A percentile compares a stretch with the other conserved stretches of the same genome.
phyloP scores from a whole-genome alignment of 1,140 invertebrate species.

The Lepidurus arcticus region DNA sequence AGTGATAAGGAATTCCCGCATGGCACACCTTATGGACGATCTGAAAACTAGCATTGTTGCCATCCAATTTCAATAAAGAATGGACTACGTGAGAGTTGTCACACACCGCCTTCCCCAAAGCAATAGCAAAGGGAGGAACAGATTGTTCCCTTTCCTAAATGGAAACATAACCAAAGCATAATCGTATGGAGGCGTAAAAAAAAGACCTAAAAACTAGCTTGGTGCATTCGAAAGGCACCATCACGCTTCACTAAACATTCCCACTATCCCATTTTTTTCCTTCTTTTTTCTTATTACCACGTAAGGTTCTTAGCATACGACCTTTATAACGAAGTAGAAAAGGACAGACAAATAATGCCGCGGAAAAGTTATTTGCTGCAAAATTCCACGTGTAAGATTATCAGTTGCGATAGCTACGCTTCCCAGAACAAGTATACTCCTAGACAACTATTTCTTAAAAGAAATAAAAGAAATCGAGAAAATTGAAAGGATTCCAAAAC shows the following conservation, averaged over 20 bases:
- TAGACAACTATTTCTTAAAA: neutral
- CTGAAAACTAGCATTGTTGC: neutral
- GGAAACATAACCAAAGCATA: neutral
- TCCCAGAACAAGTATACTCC: no score
- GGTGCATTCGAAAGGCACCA: neutral
- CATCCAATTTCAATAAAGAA: neutral
- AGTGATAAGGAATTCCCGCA: neutral
- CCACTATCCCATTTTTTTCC: neutral
- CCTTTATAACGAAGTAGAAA: no score
- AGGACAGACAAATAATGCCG: no score
- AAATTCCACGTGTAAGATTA: no score
- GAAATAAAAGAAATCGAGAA: neutral
- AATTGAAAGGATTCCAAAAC: neutral
- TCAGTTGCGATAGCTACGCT: no score
- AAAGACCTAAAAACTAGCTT: neutral
- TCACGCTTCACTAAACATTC: neutral
- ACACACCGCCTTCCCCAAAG: neutral
- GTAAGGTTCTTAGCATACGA: no score
- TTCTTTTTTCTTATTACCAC: no score
- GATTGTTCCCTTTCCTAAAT: neutral
- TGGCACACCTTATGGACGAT: neutral
- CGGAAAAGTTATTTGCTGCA: no score
- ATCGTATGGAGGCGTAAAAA: neutral
- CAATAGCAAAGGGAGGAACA: neutral
- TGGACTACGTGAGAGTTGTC: conserved; percentile 6